Base-by-base conservation (phyloP, 2,888 invertebrate genomes). In the Trissolcus japonicus region DNA sequence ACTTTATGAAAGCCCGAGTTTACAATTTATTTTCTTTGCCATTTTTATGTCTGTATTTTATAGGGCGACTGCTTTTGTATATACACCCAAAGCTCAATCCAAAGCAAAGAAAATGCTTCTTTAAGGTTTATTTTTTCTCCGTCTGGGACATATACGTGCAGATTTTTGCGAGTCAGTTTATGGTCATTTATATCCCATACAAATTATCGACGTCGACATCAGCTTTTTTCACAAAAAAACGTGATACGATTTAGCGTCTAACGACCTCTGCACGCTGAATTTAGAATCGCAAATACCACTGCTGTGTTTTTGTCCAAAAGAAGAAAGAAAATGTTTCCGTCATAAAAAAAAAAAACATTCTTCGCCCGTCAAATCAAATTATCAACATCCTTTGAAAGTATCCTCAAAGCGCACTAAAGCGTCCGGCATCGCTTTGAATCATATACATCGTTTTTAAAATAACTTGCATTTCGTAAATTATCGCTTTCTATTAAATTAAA, bases 221-320 rank as follows among this genome's bases (percentile, higher is more conserved):
- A 55, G 9, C 35, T 53, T 51, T 59, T 66, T 71, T 66, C 16
- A n/a, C 16, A 55, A 29, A 43, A 65, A 75, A 63, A 63, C 50
- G 68, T 63, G 63, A 69, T 71, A 66, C 69, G 53, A 75, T 69
- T 69, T 59, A 69, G 57, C 71, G 76, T 71, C 63, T 75, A 75
- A 75, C 68, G 69, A 75, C 76, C 76, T 68, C 55, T 54, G 72
- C 72, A 72, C 51, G 67, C 76, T 77, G 72, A 67, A 77, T 77
- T 72, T 77, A 72, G 76, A 77, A 61, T 69, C 69, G 66, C 69
- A 69, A 69, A 66, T 65, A 69, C 65, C 11, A 56, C 54, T 53
- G 63, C 46, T 57, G 68, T 41, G 53, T 68, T 56, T 57, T 67
- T 63, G 53, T 25, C 63, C 63, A 59, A 63, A 63, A 62, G 63